Conservation (phyloP, 1,140 invertebrate genomes). For the Lucilia sericata region DNA sequence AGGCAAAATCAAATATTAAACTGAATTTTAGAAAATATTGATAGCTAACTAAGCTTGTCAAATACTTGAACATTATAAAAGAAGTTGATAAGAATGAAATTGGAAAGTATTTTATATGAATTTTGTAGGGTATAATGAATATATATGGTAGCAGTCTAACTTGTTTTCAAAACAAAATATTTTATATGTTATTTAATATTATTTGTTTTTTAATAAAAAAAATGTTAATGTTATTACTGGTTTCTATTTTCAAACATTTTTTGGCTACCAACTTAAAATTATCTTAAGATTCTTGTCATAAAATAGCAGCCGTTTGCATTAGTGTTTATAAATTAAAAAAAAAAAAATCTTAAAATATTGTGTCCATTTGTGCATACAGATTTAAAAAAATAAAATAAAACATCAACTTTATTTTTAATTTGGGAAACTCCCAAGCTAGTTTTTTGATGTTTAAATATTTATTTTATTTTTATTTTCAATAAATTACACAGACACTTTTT, state of each 20-base stretch:
- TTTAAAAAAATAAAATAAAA: neutral
- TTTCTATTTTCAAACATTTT: neutral
- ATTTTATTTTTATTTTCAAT: neutral
- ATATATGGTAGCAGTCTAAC: no score
- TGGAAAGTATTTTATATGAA: no score
- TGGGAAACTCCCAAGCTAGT: neutral
- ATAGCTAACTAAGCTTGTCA: no score
- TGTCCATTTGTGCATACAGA: neutral
- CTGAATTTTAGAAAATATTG: no score
- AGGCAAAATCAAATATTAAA: no score
- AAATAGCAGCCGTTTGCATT: neutral
- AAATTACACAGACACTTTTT: neutral
- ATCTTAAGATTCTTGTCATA: neutral
- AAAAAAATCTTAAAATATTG: neutral
- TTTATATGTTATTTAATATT: no score
- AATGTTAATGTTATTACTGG: constrained; percentile 2
- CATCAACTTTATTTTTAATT: neutral
- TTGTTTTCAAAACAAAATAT: no score
- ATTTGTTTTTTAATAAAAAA: neutral
- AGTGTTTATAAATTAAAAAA: neutral
- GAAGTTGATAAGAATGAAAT: no score
- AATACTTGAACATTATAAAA: no score
- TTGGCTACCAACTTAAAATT: no score
- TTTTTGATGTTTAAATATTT: no score
- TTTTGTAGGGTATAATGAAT: no score